Evolutionary conservation across 2,113 vertebrate genomes (phyloP).

Genomic region (Chloebia gouldiae): DNA sequence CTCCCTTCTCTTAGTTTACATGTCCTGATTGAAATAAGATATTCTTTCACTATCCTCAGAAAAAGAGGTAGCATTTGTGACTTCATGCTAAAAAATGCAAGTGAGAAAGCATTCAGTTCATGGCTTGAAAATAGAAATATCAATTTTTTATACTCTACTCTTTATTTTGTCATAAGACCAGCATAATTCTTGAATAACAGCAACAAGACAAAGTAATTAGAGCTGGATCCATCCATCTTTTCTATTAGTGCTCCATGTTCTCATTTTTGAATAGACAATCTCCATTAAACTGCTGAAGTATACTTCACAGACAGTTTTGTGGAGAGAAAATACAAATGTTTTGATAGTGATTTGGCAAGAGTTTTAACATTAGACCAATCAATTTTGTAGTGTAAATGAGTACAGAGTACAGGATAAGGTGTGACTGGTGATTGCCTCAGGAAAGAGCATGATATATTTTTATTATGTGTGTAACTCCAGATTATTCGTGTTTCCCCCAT

Average conservation of each 20-base stretch:
- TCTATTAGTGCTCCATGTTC: neutral
- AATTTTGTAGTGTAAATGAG: neutral
- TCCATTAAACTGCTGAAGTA: neutral
- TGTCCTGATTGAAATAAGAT: neutral
- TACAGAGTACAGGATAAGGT: neutral
- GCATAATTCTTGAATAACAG: neutral
- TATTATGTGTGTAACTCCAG: neutral
- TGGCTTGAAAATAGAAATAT: neutral
- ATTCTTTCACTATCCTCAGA: neutral
- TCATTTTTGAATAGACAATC: neutral
- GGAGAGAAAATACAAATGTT: neutral
- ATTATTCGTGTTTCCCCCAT: neutral
- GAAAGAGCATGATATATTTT: neutral
- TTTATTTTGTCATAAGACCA: neutral
- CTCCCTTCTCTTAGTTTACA: neutral
- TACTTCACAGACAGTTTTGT: neutral
- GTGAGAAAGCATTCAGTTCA: neutral
- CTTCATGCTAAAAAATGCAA: neutral
- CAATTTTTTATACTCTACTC: neutral
- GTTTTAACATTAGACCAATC: neutral
- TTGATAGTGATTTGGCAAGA: neutral
- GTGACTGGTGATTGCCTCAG: neutral
- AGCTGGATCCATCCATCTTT: neutral
- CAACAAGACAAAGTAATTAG: neutral
- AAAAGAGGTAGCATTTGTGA: neutral